Evolutionary conservation across 1,140 invertebrate species (phyloP).

Genomic region (Samia ricini): DNA sequence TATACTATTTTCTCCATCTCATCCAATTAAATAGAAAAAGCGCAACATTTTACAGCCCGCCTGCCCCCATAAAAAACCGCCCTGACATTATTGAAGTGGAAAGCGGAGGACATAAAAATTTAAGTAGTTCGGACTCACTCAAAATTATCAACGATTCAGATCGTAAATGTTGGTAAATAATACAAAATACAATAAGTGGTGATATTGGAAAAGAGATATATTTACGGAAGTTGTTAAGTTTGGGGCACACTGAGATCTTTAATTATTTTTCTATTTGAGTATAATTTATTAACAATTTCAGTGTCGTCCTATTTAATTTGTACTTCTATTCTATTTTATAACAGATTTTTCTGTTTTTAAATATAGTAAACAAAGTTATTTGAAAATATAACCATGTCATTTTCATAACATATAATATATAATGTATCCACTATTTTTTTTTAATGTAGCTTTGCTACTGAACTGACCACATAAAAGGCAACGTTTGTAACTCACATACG

Average conservation of each 20-base stretch:
- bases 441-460: too few relatives aligned
- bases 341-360: too few relatives aligned
- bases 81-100: conserved; percentile 56
- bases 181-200: conserved; percentile 77
- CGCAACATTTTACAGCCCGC: conserved; percentile 39
- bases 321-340: not conserved
- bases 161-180: conserved; percentile 75
- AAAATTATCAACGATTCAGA: conserved; percentile 65
- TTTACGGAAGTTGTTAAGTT: conserved; percentile 23
- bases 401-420: too few relatives aligned
- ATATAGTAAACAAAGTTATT: too few relatives aligned
- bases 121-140: conserved; percentile 71
- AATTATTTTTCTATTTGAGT: not conserved
- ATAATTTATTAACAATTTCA: not conserved
- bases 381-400: too few relatives aligned
- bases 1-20: not conserved
- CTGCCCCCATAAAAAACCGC: conserved; percentile 59
- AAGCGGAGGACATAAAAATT: conserved; percentile 67
- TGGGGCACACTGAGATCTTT: conserved; percentile 28
- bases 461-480: too few relatives aligned
- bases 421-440: too few relatives aligned
- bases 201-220: conserved; percentile 58
- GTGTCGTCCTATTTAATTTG: not conserved
- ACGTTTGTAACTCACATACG: too few relatives aligned
- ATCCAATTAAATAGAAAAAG: conserved; percentile 60